Base-by-base conservation (phyloP, 2,888 invertebrate species). In the Monoplex corrugatus region DNA sequence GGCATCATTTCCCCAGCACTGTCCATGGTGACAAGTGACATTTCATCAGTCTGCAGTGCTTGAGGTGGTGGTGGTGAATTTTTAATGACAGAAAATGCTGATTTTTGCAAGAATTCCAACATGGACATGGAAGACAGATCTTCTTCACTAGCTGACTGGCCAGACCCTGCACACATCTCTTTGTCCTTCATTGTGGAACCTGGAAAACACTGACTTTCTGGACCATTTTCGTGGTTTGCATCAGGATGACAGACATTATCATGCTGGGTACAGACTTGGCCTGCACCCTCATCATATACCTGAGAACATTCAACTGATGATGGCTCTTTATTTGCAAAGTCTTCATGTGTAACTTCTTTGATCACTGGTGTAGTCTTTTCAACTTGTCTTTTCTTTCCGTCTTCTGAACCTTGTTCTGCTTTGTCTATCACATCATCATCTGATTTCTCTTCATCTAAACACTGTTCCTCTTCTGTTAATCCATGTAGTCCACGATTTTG, bases 71-170 rank as follows among this genome's bases (percentile, higher is more conserved):
- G 16, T 57, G 57, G 57, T 13, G 57, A 57, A 57, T 23, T 23
- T 23, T 57, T 13, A 13, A 57, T 19, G n/a, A 68, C n/a, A 5
- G n/a, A 8, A n/a, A 68, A 68, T 28, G 68, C 68, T 68, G 68
- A 68, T 28, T 68, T 68, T n/a, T 28, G 19, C 68, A 68, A 68
- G 68, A 68, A 68, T n/a, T 68, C 68, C 68, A 68, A n/a, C 68
- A 68, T 68, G n/a, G 68, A 68, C 68, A 68, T 68, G 68, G 68
- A 68, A 6, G 6, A 23, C 8, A n/a, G 6, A 28, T 68, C n/a
- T 19, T 13, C 28, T 2, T 13, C 28, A 68, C 16, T 8, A 28
- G 68, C 68, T 68, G 68, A 5, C 28, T 6, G 68, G n/a, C 28
- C n/a, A 68, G 57, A 57, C 57, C 23, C 57, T 57, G 13, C 57